These are phyloP conservation scores for Nomada goodeniana DNA, from an alignment of 2,888 invertebrate species.

Conservation along the genomic window DNA sequence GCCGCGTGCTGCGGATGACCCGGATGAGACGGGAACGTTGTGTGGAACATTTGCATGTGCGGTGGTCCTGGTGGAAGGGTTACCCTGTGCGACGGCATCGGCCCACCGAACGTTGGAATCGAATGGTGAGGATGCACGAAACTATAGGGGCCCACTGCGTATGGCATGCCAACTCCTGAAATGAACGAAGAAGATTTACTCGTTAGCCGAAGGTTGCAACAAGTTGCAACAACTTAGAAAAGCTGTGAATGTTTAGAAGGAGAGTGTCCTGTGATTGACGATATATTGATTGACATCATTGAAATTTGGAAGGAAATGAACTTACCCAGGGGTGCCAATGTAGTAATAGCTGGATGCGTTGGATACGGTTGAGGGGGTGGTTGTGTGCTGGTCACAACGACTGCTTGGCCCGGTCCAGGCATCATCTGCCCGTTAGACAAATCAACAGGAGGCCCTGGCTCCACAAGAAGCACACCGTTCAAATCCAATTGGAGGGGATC, in stretches of 20 bases:
- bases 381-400: constrained; percentile 85
- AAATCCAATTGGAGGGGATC: constrained; percentile 87
- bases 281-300: not conserved
- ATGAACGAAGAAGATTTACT: not conserved
- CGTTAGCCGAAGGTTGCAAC: too few relatives aligned
- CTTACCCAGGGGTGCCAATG: constrained; percentile 86
- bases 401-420: constrained; percentile 83
- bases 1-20: constrained; percentile 81
- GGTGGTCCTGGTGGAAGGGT: constrained; percentile 85
- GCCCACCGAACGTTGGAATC: constrained; percentile 85
- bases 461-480: constrained; percentile 86
- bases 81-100: constrained; percentile 85
- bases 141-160: constrained; percentile 88
- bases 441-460: constrained; percentile 81
- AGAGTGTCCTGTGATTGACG: too few relatives aligned
- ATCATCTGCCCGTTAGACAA: constrained; percentile 81
- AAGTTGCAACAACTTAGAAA: not conserved
- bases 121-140: constrained; percentile 89
- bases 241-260: too few relatives aligned
- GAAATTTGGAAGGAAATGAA: not conserved
- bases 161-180: constrained; percentile 86
- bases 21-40: constrained; percentile 82
- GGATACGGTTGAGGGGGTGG: constrained; percentile 86
- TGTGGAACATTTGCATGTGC: constrained; percentile 86
- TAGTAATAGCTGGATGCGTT: constrained; percentile 86